Evolutionary conservation across 2,888 invertebrate genomes (phyloP).

Genomic region (Hyppa rectilinea): DNA sequence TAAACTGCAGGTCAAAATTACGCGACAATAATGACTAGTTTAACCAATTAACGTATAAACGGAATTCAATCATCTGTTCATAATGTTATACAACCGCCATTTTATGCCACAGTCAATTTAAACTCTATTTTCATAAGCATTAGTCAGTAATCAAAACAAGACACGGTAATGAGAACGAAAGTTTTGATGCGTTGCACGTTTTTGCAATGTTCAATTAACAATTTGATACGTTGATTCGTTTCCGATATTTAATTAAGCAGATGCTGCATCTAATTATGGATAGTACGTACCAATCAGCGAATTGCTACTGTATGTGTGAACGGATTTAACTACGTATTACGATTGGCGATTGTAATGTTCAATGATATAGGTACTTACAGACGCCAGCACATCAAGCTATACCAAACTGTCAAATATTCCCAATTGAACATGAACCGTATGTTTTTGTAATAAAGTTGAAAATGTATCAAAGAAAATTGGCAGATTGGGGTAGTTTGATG

Average conservation of each 20-base stretch:
- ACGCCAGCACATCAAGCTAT: no score
- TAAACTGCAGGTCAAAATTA: conserved; percentile 36
- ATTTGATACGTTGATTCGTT: conserved; percentile 72
- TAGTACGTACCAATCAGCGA: conserved; percentile 15
- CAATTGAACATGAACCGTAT: no score
- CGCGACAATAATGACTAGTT: conserved; percentile 70
- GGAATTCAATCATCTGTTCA: conserved; percentile 67
- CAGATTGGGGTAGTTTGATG: no score
- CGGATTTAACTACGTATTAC: conserved; percentile 26
- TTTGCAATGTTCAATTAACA: conserved; percentile 76
- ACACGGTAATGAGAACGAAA: conserved; percentile 78
- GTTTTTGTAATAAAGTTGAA: no score
- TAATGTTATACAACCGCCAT: conserved; percentile 45
- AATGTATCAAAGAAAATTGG: no score
- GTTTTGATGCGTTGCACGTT: conserved; percentile 77
- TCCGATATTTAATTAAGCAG: conserved; percentile 67
- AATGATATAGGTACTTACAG: no score
- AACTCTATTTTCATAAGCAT: conserved; percentile 34
- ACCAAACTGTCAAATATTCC: no score
- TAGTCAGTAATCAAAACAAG: conserved; percentile 30
- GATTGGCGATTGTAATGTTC: neutral
- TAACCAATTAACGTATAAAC: conserved; percentile 76
- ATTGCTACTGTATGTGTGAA: conserved; percentile 1
- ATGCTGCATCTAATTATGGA: conserved; percentile 51
- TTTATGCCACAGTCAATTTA: conserved; percentile 20